Percentiles rank a stretch among this genome's conserved stretches.
Conservation (phyloP, 2,888 invertebrate species). For the Apamea sordens region DNA sequence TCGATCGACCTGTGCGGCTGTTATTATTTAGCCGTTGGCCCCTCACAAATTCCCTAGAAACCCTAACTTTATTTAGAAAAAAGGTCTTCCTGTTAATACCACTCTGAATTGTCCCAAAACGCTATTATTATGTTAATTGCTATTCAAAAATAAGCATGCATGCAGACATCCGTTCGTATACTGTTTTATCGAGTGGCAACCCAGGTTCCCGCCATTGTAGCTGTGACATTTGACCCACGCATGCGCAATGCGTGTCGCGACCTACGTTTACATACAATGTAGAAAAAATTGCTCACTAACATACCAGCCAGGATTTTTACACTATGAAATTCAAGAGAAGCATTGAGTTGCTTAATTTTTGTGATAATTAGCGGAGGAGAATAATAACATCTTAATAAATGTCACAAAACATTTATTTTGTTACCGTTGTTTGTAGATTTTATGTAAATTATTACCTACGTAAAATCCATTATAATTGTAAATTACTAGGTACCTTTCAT, state of each 20-base stretch:
- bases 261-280: constrained; percentile 87
- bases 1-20: too few relatives aligned
- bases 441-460: neutral
- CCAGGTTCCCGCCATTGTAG: constrained; percentile 67
- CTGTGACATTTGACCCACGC: constrained; percentile 86
- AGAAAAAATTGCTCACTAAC: constrained; percentile 70
- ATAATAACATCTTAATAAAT: neutral
- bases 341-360: constrained; percentile 39
- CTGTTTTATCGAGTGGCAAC: constrained; percentile 53
- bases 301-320: constrained; percentile 64
- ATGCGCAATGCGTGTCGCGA: constrained; percentile 87
- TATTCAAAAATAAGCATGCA: constrained; percentile 15
- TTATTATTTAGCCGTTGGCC: too few relatives aligned
- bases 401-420: neutral
- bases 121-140: constrained; percentile 26
- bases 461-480: too few relatives aligned
- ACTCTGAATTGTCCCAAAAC: neutral
- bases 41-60: neutral
- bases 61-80: neutral
- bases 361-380: constrained; percentile 28
- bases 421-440: neutral
- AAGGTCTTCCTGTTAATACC: neutral
- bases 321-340: constrained; percentile 54
- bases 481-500: neutral
- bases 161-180: constrained; percentile 44